Percentiles rank a stretch among this genome's conserved stretches.
Evolutionary conservation across 2,797 vertebrate genomes (phyloP).

Genomic region (Chaetophractus vellerosus): DNA sequence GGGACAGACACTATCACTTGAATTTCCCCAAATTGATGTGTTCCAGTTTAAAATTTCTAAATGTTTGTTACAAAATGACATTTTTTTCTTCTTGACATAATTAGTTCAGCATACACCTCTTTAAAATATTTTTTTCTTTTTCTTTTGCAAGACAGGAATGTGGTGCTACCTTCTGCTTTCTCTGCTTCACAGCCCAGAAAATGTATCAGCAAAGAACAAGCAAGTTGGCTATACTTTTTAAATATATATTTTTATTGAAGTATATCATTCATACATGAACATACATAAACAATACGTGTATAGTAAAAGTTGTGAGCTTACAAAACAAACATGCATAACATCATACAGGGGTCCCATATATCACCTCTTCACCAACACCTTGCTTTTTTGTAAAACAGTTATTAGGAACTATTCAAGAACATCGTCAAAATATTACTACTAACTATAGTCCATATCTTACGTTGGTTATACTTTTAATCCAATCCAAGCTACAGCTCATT

Average conservation of each 20-base stretch:
- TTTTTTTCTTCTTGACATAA: neutral
- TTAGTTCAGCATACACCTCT: neutral
- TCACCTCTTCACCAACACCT: no score
- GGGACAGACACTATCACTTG: neutral
- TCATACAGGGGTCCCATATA: no score
- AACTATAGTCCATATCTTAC: no score
- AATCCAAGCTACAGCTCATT: neutral
- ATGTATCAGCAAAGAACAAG: neutral
- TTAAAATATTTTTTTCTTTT: neutral
- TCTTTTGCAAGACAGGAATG: neutral
- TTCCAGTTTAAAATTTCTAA: neutral
- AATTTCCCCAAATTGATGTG: neutral
- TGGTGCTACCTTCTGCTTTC: neutral
- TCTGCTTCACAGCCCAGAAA: neutral
- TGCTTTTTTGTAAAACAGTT: no score
- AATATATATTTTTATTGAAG: no score
- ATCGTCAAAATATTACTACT: no score
- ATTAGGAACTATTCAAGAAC: no score
- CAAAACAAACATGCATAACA: no score
- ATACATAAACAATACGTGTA: no score
- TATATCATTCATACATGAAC: no score
- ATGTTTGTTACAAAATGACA: neutral
- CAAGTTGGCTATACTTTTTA: neutral
- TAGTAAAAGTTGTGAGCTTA: no score
- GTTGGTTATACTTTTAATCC: neutral